These are phyloP conservation scores for Mormyrus iriodes DNA, from an alignment of 2,113 vertebrate genomes.

Conservation along the genomic window DNA sequence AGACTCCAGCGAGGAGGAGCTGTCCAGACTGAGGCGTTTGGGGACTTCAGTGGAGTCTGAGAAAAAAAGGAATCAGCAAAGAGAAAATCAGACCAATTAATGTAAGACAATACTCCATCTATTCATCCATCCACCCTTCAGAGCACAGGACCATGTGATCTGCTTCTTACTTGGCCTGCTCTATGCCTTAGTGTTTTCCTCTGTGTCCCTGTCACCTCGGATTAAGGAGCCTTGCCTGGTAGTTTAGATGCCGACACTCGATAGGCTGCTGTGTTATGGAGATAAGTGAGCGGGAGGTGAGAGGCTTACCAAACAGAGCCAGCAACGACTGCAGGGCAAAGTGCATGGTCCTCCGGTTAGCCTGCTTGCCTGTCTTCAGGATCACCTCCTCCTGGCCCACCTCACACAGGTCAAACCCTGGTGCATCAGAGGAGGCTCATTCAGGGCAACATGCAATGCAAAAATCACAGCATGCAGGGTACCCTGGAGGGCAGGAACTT, in stretches of 20 bases:
- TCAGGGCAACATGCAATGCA: neutral
- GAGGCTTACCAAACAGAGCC: conserved; percentile 79
- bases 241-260: neutral
- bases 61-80: neutral
- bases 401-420: conserved; percentile 93
- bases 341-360: conserved; percentile 83
- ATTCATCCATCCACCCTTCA: neutral
- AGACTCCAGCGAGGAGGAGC: conserved; percentile 90
- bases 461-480: neutral
- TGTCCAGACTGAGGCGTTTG: conserved; percentile 91
- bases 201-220: neutral
- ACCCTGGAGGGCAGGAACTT: neutral
- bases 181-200: neutral
- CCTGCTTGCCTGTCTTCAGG: conserved; percentile 90
- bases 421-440: neutral
- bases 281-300: too few relatives aligned
- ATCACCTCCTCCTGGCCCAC: conserved; percentile 93
- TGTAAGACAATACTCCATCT: neutral
- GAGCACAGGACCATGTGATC: neutral
- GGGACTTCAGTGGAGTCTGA: conserved; percentile 93
- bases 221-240: neutral
- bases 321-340: conserved; percentile 89
- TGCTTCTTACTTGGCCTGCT: neutral
- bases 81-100: neutral
- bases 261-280: neutral